Evolutionary conservation across 2,113 vertebrate species (phyloP).

Genomic region (Furnarius figulus): DNA sequence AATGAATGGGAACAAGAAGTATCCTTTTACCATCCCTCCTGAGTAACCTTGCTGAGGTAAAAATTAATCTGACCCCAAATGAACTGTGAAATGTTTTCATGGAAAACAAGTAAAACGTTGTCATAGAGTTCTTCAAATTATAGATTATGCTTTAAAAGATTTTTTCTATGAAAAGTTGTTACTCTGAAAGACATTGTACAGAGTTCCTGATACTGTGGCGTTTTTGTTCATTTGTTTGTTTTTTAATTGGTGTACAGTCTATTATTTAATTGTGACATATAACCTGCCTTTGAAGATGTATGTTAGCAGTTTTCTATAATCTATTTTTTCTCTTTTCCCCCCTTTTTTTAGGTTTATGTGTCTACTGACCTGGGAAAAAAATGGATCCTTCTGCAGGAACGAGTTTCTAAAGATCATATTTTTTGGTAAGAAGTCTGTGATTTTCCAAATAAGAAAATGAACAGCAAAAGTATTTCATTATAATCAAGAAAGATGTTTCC

Average conservation of each 20-base stretch:
- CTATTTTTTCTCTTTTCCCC: not conserved
- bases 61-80: not conserved
- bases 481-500: not conserved
- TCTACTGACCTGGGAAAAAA: constrained; percentile 89
- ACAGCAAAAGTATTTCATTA: not conserved
- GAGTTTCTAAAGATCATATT: constrained; percentile 89
- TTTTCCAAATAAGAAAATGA: not conserved
- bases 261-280: not conserved
- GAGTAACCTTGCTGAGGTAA: not conserved
- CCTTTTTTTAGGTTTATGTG: constrained; percentile 81
- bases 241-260: not conserved
- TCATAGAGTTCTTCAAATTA: not conserved
- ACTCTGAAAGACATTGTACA: not conserved
- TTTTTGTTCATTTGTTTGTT: not conserved
- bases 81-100: not conserved
- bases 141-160: not conserved
- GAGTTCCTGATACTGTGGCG: not conserved
- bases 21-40: not conserved
- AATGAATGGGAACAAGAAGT: not conserved
- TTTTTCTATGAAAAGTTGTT: not conserved
- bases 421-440: constrained; percentile 83
- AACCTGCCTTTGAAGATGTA: not conserved
- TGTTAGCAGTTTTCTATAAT: not conserved
- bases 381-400: constrained; percentile 91
- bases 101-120: not conserved